Percentiles rank a stretch among this genome's conserved stretches.
phyloP scores from a whole-genome alignment of 2,113 vertebrate genomes.

The Chionis minor region DNA sequence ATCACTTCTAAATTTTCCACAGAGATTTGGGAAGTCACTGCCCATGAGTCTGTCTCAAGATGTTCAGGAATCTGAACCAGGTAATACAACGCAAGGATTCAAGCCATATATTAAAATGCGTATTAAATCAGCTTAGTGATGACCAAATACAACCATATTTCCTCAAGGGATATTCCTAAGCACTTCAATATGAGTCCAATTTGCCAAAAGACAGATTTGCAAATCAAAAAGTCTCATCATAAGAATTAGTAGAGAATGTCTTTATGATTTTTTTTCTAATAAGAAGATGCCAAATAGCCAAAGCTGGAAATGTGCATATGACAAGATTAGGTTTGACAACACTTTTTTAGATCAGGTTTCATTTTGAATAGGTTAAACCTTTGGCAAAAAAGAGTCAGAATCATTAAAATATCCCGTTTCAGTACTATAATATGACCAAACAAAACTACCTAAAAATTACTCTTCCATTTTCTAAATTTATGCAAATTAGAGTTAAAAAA shows the following conservation, averaged over 20 bases:
- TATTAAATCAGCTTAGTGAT: neutral
- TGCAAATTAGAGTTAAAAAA: neutral
- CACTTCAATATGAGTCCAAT: neutral
- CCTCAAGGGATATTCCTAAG: neutral
- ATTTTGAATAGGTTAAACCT: neutral
- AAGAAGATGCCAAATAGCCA: neutral
- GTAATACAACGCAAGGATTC: slow-evolving; percentile 26
- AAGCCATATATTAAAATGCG: neutral
- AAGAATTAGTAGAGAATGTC: neutral
- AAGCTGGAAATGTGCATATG: neutral
- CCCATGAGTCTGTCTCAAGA: slow-evolving; percentile 13
- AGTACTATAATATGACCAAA: neutral
- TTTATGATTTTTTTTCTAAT: neutral
- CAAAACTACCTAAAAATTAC: neutral
- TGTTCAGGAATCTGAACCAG: slow-evolving; percentile 21
- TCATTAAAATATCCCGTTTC: slow-evolving; percentile 1
- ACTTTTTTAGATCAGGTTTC: neutral
- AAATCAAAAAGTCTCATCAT: neutral
- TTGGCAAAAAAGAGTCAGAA: neutral
- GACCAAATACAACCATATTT: neutral
- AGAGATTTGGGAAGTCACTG: slow-evolving; percentile 55
- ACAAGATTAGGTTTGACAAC: neutral
- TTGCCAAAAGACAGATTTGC: neutral
- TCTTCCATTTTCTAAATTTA: neutral
- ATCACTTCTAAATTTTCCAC: slow-evolving; percentile 57